Base-by-base conservation (phyloP, 2,113 vertebrate species). In the Gymnogyps californianus region DNA sequence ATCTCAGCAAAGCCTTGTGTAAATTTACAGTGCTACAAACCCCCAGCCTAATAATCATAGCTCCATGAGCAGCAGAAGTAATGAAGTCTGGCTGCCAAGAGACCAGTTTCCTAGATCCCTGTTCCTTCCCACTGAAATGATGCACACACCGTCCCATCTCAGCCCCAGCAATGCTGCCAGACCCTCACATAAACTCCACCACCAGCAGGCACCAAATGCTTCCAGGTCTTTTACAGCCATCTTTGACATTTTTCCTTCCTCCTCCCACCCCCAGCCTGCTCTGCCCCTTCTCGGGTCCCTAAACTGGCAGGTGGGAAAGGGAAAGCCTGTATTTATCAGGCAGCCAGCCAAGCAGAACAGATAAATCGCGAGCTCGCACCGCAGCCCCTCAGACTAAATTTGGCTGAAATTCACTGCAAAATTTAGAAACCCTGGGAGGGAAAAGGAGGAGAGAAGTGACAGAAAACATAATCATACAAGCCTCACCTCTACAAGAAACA, bases 351-450 rank as follows among this genome's bases (percentile, higher is more conserved):
- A 91, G 80, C 57, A 61, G 44, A 87, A 76, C 28, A 76, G 74
- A 76, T 40, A 78, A 71, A 85, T 31, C 1, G 0, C 0, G 0
- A 66, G 54, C 46, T 92, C 4, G 0, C 62, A 38, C 25, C 6
- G 0, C 25, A 79, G 62, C 11, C 62, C 57, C 54, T 79, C 65
- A 15, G n/a, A 40, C 57, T 71, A 74, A 62, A 92, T 52, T 34
- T 40, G 72, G 57, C 77, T 71, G 74, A 62, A 91, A 94, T 67
- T 9, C 71, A 31, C 26, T n/a, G 16, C 2, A 6, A 82, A 87
- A 91, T 59, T 70, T 67, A 94, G 71, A 55, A 94, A 71, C 7
- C 13, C 10, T 24, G 31, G 26, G 29, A 96, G 16, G 34, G 44
- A 84, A 90, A 52, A 89, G 17, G 4, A 85, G 38, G 61, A 74